Conservation (phyloP, 2,888 invertebrate genomes). For the Tiphia femorata region DNA sequence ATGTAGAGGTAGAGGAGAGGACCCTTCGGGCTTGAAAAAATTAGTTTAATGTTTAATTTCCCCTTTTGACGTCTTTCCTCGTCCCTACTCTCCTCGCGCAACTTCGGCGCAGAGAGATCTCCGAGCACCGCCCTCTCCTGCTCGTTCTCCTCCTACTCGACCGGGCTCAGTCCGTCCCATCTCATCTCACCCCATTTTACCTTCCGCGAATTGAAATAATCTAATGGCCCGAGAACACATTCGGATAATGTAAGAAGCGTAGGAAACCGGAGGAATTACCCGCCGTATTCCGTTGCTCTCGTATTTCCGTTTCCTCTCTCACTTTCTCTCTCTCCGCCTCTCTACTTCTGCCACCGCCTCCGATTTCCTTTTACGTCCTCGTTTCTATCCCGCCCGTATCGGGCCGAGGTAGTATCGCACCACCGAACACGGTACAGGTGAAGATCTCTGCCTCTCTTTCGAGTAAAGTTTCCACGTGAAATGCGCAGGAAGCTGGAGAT, state of each 20-base stretch:
- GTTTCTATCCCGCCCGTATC: constrained; percentile 1
- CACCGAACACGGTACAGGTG: neutral
- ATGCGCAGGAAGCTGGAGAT: neutral
- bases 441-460: neutral
- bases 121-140: no score
- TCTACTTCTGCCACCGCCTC: neutral
- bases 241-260: neutral
- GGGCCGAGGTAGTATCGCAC: neutral
- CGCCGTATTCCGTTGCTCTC: neutral
- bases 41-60: no score
- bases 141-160: no score
- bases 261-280: neutral
- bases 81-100: no score
- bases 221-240: neutral
- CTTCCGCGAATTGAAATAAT: neutral
- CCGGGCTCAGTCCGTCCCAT: no score
- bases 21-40: no score
- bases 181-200: no score
- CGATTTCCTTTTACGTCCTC: neutral
- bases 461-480: constrained; percentile 4
- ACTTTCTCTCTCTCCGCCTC: neutral
- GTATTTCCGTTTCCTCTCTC: neutral
- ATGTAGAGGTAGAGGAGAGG: no score
- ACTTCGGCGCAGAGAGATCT: no score
- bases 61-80: no score